phyloP scores from a whole-genome alignment of 1,140 invertebrate species.

The Homalodisca vitripennis region DNA sequence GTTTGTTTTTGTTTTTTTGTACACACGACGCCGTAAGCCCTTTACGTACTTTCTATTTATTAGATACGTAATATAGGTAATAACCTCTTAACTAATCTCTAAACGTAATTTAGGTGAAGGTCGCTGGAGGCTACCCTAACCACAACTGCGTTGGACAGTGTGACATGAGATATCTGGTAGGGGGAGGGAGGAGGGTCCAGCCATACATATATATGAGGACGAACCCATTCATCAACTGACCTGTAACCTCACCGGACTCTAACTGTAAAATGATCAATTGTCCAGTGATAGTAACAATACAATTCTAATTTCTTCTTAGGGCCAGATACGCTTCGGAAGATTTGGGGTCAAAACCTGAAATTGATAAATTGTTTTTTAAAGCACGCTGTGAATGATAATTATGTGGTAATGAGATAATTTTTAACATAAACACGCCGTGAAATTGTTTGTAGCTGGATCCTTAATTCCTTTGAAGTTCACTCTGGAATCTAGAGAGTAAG shows the following conservation, averaged over 20 bases:
- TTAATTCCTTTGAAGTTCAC: too few species aligned
- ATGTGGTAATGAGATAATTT: slow-evolving; percentile 17
- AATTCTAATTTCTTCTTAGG: neutral
- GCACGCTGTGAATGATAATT: neutral
- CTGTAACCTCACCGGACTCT: neutral
- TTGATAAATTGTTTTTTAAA: neutral
- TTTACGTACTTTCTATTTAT: too few species aligned
- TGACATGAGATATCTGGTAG: too few species aligned
- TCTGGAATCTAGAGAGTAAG: too few species aligned
- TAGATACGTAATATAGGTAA: too few species aligned
- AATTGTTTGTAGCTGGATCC: too few species aligned
- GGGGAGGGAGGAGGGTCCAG: neutral
- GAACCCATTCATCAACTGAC: neutral
- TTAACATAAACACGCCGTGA: slow-evolving; percentile 10
- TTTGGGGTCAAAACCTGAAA: slow-evolving; percentile 7
- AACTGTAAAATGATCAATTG: slow-evolving; percentile 24
- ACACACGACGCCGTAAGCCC: too few species aligned
- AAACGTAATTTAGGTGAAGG: too few species aligned
- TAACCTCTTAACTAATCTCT: too few species aligned
- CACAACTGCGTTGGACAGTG: too few species aligned
- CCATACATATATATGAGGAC: neutral
- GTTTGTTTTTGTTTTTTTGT: too few species aligned
- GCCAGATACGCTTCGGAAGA: neutral
- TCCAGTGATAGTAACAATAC: slow-evolving; percentile 1
- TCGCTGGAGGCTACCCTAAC: too few species aligned